phyloP scores from a whole-genome alignment of 23 tunicate species.

The Botrylloides violaceus region DNA sequence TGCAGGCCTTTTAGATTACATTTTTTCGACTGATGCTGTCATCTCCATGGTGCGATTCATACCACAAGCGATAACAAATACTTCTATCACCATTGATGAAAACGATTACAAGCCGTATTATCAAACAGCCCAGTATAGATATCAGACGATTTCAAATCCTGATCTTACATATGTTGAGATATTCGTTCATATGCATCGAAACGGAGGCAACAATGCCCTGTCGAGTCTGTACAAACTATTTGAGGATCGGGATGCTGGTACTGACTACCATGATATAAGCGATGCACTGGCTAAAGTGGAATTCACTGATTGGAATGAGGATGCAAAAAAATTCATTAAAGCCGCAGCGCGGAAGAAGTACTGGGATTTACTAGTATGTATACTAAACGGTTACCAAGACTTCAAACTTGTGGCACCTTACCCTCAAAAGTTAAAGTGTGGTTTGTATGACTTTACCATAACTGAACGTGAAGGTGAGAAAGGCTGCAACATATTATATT shows the following conservation, averaged over 20 bases:
- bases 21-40: constrained; percentile 6
- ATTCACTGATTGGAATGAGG: background rate
- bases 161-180: constrained; percentile 1
- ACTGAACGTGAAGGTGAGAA: background rate
- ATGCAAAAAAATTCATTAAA: background rate
- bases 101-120: background rate
- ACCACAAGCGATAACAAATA: background rate
- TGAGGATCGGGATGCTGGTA: background rate
- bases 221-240: background rate
- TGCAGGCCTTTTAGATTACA: background rate
- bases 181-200: constrained; percentile 1
- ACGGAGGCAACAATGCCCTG: constrained; percentile 10
- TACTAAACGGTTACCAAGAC: background rate
- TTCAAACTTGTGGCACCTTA: background rate
- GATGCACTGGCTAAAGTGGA: background rate
- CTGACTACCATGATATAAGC: background rate
- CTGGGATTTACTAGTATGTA: constrained; percentile 5
- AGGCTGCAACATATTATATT: background rate
- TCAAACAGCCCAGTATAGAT: background rate
- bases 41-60: constrained; percentile 1
- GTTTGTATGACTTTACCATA: background rate
- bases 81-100: background rate
- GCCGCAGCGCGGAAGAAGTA: constrained; percentile 8
- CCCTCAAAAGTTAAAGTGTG: constrained; percentile 3
- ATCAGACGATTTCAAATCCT: background rate